Base-by-base conservation (phyloP, 2,113 vertebrate genomes). In the Oreochromis tanganicae region DNA sequence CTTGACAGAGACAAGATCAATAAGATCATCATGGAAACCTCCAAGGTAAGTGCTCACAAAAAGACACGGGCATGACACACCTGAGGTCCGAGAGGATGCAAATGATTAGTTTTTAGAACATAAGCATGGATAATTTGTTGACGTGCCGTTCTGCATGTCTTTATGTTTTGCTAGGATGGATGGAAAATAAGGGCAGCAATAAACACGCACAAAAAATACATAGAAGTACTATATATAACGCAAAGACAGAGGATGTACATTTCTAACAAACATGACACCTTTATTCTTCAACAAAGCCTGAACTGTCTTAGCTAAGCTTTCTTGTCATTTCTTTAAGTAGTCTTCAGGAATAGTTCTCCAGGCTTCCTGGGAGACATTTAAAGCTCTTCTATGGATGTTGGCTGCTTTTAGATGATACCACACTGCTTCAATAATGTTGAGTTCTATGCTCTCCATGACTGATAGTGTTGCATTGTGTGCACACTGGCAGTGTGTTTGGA, bases 1-100 rank as follows among this genome's bases (percentile, higher is more conserved):
- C 95, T 99, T 88, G 97, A 99, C 96, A 98, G 98, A 95, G 98
- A 98, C 61, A 99, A 98, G 94, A 99, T 99, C 93, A 99, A 99
- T 95, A 99, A 97, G 96, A 98, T 99, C 95, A 99, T 99, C 93
- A 96, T 99, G 96, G 97, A 98, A 88, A 93, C 97, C 24, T 98
- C 98, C n/a, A 99, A 98, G 97, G 98, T 99, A 94, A 19, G 6
- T 46, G 24, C 11, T 61, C 7, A 80, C 13, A 80, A 38, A 38
- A 5, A 61, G 5, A 83, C 14, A 13, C 63, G 63, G 5, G 21
- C 38, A 16, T 43, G 21, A 43, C 38, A 27, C 16, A 48, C 16
- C 3, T 5, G 21, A 50, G 8, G 32, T 11, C 9, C 10, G 24
- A 50, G 16, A 75, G 4, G 71, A 78, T 32, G 43, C 27, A 29